A percentile compares a stretch with the other conserved stretches of the same genome.
Conservation (phyloP, 1,140 invertebrate species). For the Ceratosolen solmsi region DNA sequence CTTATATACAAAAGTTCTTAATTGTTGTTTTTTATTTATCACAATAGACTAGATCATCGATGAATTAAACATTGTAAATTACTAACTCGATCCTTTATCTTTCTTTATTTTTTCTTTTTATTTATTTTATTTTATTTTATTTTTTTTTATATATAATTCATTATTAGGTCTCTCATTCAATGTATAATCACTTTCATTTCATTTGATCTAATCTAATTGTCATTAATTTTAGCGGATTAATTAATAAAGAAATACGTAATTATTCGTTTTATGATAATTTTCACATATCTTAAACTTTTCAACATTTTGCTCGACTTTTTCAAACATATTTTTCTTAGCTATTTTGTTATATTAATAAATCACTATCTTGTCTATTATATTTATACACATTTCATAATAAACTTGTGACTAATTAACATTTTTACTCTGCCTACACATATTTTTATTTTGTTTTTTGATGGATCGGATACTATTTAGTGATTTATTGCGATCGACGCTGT, state of each 20-base stretch:
- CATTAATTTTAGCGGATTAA: conserved; percentile 49
- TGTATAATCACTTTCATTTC: conserved; percentile 49
- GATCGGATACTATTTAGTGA: conserved; percentile 68
- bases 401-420: conserved; percentile 69
- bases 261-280: conserved; percentile 40
- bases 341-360: conserved; percentile 64
- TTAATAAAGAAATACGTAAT: conserved; percentile 51
- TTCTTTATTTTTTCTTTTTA: too few relatives aligned
- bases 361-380: conserved; percentile 67
- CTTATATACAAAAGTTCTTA: conserved; percentile 55
- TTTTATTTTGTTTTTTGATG: conserved; percentile 57
- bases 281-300: conserved; percentile 41
- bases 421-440: conserved; percentile 45
- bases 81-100: conserved; percentile 45
- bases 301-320: conserved; percentile 31
- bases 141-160: too few relatives aligned
- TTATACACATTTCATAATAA: conserved; percentile 63
- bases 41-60: conserved; percentile 59
- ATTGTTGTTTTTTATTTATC: conserved; percentile 45
- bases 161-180: conserved; percentile 49
- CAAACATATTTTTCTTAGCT: conserved; percentile 47
- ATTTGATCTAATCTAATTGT: conserved; percentile 49
- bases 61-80: conserved; percentile 53
- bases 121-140: too few relatives aligned
- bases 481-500: conserved; percentile 50